These are phyloP conservation scores for Odontophorus gujanensis DNA, from an alignment of 2,113 vertebrate genomes.

Conservation along the genomic window DNA sequence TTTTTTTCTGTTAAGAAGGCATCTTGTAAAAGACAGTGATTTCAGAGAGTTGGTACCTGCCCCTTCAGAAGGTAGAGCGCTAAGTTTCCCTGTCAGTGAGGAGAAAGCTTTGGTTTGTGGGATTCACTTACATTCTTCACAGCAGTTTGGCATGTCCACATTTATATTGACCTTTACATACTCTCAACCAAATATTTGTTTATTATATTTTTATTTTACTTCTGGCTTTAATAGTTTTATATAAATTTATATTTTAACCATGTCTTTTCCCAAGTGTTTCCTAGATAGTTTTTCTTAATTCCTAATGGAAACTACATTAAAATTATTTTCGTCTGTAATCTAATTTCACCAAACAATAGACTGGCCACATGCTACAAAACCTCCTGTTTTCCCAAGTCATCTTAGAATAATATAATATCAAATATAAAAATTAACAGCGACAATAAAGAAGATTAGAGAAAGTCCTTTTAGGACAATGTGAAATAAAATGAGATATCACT, in stretches of 20 bases:
- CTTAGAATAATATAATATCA: neutral
- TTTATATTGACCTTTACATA: neutral
- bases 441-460: neutral
- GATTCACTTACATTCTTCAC: neutral
- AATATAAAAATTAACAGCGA: neutral
- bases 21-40: neutral
- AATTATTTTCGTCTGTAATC: neutral
- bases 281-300: neutral
- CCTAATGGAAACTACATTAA: neutral
- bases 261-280: neutral
- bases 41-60: neutral
- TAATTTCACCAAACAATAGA: neutral
- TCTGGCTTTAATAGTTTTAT: no score
- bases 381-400: neutral
- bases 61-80: neutral
- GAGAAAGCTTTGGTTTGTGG: neutral
- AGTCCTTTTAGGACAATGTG: neutral
- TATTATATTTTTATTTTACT: no score
- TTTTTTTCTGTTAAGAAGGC: neutral
- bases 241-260: neutral
- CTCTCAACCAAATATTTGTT: neutral
- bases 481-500: neutral
- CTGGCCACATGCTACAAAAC: neutral
- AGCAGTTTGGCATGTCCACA: neutral
- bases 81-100: neutral